Percentiles rank a stretch among this genome's conserved stretches.
phyloP scores from a whole-genome alignment of 2,797 vertebrate genomes.

The Oophaga sylvatica region DNA sequence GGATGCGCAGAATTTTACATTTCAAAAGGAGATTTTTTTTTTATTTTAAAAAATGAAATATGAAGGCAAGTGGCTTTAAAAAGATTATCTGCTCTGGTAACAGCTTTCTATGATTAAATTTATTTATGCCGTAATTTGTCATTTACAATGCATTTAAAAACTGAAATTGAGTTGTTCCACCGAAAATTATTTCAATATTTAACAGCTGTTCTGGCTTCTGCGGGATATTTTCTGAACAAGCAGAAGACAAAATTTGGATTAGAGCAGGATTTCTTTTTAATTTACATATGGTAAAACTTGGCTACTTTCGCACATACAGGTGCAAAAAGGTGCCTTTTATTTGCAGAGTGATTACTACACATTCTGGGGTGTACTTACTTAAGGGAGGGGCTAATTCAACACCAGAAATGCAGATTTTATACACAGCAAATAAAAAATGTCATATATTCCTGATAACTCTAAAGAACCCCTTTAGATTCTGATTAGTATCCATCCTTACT shows the following conservation, averaged over 20 bases:
- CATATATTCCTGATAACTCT: too few relatives aligned
- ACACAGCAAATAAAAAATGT: too few relatives aligned
- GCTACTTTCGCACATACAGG: neutral
- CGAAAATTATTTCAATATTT: constrained; percentile 44
- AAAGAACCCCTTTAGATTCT: too few relatives aligned
- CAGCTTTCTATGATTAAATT: constrained; percentile 40
- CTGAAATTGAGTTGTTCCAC: constrained; percentile 40
- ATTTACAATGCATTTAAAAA: constrained; percentile 41
- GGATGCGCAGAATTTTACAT: constrained; percentile 20
- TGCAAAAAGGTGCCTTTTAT: neutral
- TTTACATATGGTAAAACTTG: neutral
- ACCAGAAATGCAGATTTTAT: too few relatives aligned
- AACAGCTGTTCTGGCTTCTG: constrained; percentile 29
- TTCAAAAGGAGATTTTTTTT: neutral
- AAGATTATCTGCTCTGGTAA: constrained; percentile 34
- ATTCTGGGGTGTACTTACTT: too few relatives aligned
- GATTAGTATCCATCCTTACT: too few relatives aligned
- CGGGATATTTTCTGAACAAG: neutral
- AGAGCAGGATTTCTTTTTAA: neutral
- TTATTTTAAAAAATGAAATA: neutral
- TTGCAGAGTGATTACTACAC: too few relatives aligned
- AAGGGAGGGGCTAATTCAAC: too few relatives aligned
- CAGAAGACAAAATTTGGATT: constrained; percentile 16
- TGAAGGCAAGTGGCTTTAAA: constrained; percentile 17
- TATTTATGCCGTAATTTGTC: constrained; percentile 45